Conservation (phyloP, 2,888 invertebrate species). For the Spicauda simplicius region DNA sequence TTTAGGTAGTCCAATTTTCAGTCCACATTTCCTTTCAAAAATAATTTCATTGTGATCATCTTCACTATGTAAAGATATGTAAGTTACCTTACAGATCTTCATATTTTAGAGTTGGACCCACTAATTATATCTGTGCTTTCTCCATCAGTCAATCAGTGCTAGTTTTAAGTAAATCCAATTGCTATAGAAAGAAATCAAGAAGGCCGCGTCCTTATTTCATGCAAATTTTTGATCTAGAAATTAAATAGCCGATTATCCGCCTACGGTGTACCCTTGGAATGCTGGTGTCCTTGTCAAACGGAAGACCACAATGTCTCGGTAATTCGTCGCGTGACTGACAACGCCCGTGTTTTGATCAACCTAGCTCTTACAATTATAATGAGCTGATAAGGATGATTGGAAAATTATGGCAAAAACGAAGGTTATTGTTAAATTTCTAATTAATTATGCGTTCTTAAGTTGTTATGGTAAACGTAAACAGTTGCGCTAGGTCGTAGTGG, state of each 20-base stretch:
- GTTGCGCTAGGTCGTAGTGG: too few species aligned
- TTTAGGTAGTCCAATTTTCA: too few species aligned
- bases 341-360: conserved; percentile 6
- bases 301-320: conserved; percentile 12
- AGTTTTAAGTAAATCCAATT: neutral
- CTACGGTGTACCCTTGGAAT: conserved; percentile 10
- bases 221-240: conserved; percentile 18
- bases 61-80: too few species aligned
- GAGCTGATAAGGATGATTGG: neutral
- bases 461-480: too few species aligned
- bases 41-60: too few species aligned
- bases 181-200: neutral
- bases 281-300: conserved; percentile 24
- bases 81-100: too few species aligned
- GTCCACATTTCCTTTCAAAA: too few species aligned
- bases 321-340: conserved; percentile 28
- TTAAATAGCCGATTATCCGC: conserved; percentile 12
- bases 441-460: conserved; percentile 7
- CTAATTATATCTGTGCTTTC: too few species aligned
- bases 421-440: conserved; percentile 17
- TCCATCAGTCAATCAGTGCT: too few species aligned
- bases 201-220: conserved; percentile 5
- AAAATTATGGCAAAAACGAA: conserved; percentile 15
- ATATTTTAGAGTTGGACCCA: too few species aligned
- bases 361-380: neutral